phyloP scores from a whole-genome alignment of 2,888 invertebrate genomes.

The Liodrosophila aerea region DNA sequence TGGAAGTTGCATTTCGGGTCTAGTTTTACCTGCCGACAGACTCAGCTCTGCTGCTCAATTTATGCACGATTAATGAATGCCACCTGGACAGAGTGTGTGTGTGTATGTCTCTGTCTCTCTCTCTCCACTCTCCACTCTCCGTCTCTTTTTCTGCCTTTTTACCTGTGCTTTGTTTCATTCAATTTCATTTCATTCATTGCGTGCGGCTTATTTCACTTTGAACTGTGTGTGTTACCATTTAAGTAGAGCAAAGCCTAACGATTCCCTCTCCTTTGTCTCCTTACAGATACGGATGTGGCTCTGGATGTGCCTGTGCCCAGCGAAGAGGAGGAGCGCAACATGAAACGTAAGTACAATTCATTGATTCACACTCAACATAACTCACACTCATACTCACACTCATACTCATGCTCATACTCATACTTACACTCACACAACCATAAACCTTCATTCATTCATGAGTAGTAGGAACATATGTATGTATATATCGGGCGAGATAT shows the following conservation, averaged over 20 bases:
- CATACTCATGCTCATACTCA: not conserved
- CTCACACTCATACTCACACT: not conserved
- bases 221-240: conserved; percentile 25
- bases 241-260: conserved; percentile 47
- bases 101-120: not conserved
- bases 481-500: too few relatives aligned
- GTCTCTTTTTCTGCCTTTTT: conserved; percentile 8
- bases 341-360: conserved; percentile 88
- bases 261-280: conserved; percentile 21
- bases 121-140: conserved; percentile 5
- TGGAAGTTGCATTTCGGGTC: conserved; percentile 37
- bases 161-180: conserved; percentile 32
- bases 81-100: conserved; percentile 50
- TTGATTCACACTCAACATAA: not conserved
- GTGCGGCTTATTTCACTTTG: conserved; percentile 13
- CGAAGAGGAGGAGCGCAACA: conserved; percentile 90
- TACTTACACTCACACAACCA: not conserved
- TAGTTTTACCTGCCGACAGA: conserved; percentile 41
- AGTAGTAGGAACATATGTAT: too few relatives aligned
- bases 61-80: conserved; percentile 77
- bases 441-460: not conserved
- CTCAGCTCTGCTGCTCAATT: conserved; percentile 56
- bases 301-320: conserved; percentile 88
- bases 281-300: conserved; percentile 89
- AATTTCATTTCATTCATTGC: conserved; percentile 43